These are phyloP conservation scores for Catharus ustulatus DNA, from an alignment of 2,797 vertebrate genomes.

Conservation along the genomic window DNA sequence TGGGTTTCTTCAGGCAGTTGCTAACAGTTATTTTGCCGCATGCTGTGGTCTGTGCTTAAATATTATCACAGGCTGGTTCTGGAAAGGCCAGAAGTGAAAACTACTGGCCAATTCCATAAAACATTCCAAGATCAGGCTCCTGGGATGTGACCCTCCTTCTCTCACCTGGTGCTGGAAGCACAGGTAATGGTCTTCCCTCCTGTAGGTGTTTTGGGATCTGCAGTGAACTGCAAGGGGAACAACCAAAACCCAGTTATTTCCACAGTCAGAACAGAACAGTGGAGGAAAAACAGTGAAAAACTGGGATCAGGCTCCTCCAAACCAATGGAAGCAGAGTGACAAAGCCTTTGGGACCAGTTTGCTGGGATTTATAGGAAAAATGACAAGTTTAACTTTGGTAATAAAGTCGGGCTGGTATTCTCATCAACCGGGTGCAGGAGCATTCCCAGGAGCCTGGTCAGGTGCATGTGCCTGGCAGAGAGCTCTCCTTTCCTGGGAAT, in stretches of 20 bases:
- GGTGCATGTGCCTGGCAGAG: no score
- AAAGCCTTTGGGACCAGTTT: not conserved
- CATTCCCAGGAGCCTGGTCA: not conserved
- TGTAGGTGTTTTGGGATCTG: not conserved
- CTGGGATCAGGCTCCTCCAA: not conserved
- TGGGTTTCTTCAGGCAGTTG: no score
- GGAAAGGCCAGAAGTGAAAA: no score
- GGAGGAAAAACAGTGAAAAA: not conserved
- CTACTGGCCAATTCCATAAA: no score
- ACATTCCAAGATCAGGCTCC: no score
- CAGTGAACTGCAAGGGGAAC: not conserved
- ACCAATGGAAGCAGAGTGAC: not conserved
- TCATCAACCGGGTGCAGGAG: not conserved
- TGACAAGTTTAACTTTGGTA: not conserved
- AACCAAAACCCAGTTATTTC: not conserved
- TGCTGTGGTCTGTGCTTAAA: no score
- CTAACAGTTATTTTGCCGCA: no score
- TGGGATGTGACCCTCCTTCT: not conserved
- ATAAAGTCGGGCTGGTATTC: not conserved
- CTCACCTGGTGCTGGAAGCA: slow-evolving; percentile 73
- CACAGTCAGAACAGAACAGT: not conserved
- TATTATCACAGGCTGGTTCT: no score
- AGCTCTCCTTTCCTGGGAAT: no score
- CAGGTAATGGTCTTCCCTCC: not conserved
- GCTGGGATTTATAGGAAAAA: not conserved